Conservation (phyloP, 1,140 invertebrate species). For the Drosophila littoralis region DNA sequence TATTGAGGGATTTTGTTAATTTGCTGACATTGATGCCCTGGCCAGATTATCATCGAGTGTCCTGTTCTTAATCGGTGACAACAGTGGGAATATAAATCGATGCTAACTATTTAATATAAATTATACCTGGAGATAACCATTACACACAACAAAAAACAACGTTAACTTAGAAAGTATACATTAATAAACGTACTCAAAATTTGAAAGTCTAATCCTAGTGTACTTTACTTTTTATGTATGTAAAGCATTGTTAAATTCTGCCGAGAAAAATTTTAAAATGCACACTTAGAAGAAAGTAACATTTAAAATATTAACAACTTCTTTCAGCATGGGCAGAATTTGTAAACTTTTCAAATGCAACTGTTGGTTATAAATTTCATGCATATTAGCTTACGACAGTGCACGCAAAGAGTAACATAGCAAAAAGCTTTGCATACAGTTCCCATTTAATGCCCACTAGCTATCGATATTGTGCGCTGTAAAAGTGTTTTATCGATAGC, state of each 20-base stretch:
- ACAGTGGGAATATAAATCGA: not conserved
- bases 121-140: not conserved
- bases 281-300: too few relatives aligned
- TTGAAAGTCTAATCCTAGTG: too few relatives aligned
- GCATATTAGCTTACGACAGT: not conserved
- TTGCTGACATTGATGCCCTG: constrained; percentile 77
- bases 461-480: not conserved
- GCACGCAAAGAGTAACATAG: not conserved
- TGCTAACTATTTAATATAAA: not conserved
- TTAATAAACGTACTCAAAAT: too few relatives aligned
- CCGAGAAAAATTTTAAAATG: too few relatives aligned
- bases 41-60: constrained; percentile 63
- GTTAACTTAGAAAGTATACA: too few relatives aligned
- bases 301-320: too few relatives aligned
- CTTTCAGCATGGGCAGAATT: too few relatives aligned
- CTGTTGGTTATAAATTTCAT: not conserved
- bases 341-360: not conserved
- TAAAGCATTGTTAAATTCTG: too few relatives aligned
- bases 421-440: constrained; percentile 1
- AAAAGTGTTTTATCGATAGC: constrained; percentile 5
- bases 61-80: constrained; percentile 9
- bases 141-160: too few relatives aligned
- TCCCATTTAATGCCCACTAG: not conserved
- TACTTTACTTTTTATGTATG: too few relatives aligned
- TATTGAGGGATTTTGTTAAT: constrained; percentile 77